Evolutionary conservation across 2,113 vertebrate species (phyloP), one percentile per base, ranked within the genome.

Genomic region (Cervus canadensis): DNA sequence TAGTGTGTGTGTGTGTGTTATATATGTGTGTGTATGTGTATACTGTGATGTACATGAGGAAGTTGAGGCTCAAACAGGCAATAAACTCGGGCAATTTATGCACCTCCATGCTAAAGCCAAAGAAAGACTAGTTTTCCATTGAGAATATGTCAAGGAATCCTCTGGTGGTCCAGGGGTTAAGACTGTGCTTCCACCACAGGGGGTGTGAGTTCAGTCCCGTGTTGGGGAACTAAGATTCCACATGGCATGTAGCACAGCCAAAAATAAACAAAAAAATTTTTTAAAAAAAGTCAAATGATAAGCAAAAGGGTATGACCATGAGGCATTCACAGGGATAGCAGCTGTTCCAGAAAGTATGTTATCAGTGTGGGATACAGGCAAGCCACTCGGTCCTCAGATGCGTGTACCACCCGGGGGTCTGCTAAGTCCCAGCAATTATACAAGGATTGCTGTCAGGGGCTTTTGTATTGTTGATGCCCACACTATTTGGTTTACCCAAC

Each of bases 1-100:
- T 43, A 43, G 28, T 64, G 62, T 64, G 33, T 67, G 3, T 64
- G 15, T 64, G 30, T 26, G 23, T 60, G 2, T 62, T 60, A 5
- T 60, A 28, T 33, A 3, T 64, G 7, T 64, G 0, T 64, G 1
- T 67, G 0, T 64, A 0, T 64, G 0, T 17, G 16, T 40, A 52
- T 48, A 28, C 5, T 81, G 25, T 91, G 84, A 45, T 30, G 36
- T 9, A 89, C 30, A 62, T 87, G 17, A 81, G n/a, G 43, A 81
- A 92, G 56, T 17, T 30, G 13, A 94, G 40, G 40, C 59, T 59
- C 45, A 76, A 12, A 84, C 6, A 50, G 17, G 12, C 5, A 87
- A 78, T 26, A 92, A 26, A 95, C 52, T 71, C 62, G 2, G 33
- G 26, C 14, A 59, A 48, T 74, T 43, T 25, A 25, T 74, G 36